Percentiles rank a stretch among this genome's conserved stretches.
Evolutionary conservation across 2,797 vertebrate species (phyloP).

Genomic region (Agapornis canus): DNA sequence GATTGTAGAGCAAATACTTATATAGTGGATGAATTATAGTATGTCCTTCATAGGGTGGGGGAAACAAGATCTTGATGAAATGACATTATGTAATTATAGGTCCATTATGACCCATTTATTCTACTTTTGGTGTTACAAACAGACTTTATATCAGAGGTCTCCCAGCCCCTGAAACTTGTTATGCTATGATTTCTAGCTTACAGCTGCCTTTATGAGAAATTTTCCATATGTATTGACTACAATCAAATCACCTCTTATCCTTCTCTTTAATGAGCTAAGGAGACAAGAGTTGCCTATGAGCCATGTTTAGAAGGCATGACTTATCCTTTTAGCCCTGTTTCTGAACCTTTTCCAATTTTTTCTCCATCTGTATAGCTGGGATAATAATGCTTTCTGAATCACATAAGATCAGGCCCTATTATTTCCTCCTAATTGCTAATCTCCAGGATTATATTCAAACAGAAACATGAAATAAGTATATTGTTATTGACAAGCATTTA

Average conservation of each 20-base stretch:
- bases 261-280: background rate
- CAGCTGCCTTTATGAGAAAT: background rate
- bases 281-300: background rate
- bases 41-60: background rate
- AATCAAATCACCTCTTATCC: background rate
- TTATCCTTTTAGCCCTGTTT: conserved; percentile 33
- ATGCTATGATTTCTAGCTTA: background rate
- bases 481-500: background rate
- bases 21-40: background rate
- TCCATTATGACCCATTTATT: background rate
- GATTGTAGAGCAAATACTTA: background rate
- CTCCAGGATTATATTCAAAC: background rate
- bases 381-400: conserved; percentile 5
- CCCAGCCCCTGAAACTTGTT: background rate
- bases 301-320: conserved; percentile 11
- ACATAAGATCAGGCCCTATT: background rate
- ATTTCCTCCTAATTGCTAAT: conserved; percentile 24
- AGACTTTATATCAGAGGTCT: background rate
- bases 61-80: background rate
- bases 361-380: background rate
- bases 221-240: background rate
- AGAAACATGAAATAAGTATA: conserved; percentile 10
- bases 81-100: background rate
- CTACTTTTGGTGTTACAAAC: background rate
- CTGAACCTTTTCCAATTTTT: conserved; percentile 11